Base-by-base conservation (phyloP, 2,888 invertebrate species). In the Seira sanloemensis region DNA sequence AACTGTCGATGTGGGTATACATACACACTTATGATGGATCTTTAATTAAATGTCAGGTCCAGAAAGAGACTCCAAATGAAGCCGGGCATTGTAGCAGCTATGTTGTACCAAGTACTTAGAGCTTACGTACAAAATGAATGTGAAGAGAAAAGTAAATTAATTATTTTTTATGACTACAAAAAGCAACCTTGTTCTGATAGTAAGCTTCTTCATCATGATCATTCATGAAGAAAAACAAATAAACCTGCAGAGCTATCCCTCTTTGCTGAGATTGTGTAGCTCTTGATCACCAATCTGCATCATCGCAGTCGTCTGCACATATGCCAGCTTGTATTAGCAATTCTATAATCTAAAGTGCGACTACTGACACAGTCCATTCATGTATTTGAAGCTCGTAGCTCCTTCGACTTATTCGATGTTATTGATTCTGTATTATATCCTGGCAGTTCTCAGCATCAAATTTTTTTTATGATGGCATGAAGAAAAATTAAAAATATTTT, bases 341-440 rank as follows among this genome's bases (percentile, higher is more conserved):
- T 58, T 58, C n/a, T 58, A 58, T 58, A n/a, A 58, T 58, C 58
- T 58, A 58, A 58, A 58, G n/a, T 58, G 58, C 58, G n/a, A 7
- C 58, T 18, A 58, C 58, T 58, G 58, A 58, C 58, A 58, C 58
- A 58, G 58, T 58, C 58, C 58, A n/a, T 58, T n/a, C 58, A 4
- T 58, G 9, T 18, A n/a, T n/a, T n/a, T n/a, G n/a, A n/a, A n/a
- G n/a, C n/a, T n/a, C n/a, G n/a, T n/a, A n/a, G n/a, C n/a, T 37
- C 37, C 37, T 37, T n/a, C n/a, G n/a, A n/a, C 5, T 37, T 37
- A 9, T 37, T 37, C 37, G 37, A 37, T 37, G 12, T 37, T 5
- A 9, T 5, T 37, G n/a, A n/a, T n/a, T 9, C 5, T 12, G 37
- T 37, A 37, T 37, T 37, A 37, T 37, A 37, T 37, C 37, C 7